phyloP scores from a whole-genome alignment of 2,797 vertebrate species.

The Hemibagrus guttatus region DNA sequence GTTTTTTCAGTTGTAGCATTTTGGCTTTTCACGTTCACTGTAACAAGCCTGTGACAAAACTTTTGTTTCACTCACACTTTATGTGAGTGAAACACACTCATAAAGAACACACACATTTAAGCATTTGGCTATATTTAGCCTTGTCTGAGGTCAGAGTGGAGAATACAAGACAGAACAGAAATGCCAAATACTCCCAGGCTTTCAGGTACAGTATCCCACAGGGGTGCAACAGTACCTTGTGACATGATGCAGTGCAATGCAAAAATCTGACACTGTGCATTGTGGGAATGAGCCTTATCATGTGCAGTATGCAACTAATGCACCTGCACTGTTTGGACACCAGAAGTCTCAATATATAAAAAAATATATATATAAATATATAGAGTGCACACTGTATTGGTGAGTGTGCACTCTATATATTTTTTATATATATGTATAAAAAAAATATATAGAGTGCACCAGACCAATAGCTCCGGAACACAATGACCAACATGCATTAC shows the following conservation, averaged over 20 bases:
- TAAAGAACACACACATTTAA: slow-evolving; percentile 56
- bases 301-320: too few relatives aligned
- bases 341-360: too few relatives aligned
- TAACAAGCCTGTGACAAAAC: background rate
- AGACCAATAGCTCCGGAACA: too few relatives aligned
- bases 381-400: background rate
- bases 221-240: background rate
- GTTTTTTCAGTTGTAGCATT: background rate
- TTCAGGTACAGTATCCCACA: slow-evolving; percentile 25
- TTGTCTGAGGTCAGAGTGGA: slow-evolving; percentile 59
- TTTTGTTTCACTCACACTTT: too few relatives aligned
- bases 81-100: slow-evolving; percentile 29
- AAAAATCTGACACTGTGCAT: background rate
- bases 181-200: slow-evolving; percentile 49
- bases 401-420: too few relatives aligned
- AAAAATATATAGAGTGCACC: too few relatives aligned
- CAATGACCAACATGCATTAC: background rate
- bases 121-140: slow-evolving; percentile 65
- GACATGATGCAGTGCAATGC: background rate
- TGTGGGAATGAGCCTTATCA: background rate
- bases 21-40: background rate
- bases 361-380: too few relatives aligned
- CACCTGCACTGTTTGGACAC: too few relatives aligned
- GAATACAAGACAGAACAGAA: slow-evolving; percentile 39
- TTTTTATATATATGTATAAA: too few relatives aligned